A percentile compares a stretch with the other conserved stretches of the same genome.
These are phyloP conservation scores for Clarias magur DNA, from an alignment of 2,113 vertebrate species.

Conservation along the genomic window DNA sequence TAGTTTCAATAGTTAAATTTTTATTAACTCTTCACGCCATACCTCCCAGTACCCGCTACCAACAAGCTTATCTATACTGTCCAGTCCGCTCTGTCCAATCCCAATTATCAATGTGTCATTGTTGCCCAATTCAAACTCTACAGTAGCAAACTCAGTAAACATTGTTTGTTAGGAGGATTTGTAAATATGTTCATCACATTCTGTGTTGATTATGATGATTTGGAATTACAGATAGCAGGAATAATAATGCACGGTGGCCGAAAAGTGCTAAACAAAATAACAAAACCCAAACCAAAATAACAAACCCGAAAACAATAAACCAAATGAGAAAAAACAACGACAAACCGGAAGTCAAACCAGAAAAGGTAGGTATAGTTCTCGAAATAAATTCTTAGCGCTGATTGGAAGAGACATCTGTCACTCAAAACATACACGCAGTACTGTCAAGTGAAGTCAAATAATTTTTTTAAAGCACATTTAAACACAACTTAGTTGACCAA, in stretches of 20 bases:
- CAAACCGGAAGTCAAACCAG: no score
- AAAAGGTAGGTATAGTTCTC: no score
- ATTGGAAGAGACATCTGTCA: no score
- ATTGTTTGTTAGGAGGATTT: not conserved
- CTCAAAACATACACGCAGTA: no score
- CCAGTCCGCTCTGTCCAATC: not conserved
- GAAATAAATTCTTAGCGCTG: no score
- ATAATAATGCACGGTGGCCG: not conserved
- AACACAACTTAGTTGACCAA: no score
- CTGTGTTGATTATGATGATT: conserved; percentile 13
- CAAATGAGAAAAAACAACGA: no score
- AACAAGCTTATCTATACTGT: not conserved
- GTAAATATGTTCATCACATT: not conserved
- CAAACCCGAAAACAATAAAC: no score
- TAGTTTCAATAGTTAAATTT: not conserved
- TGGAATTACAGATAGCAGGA: not conserved
- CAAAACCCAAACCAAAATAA: no score
- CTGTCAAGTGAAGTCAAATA: no score
- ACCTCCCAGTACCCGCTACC: not conserved
- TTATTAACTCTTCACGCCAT: not conserved
- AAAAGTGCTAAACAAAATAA: no score
- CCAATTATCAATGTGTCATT: not conserved
- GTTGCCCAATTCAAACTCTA: not conserved
- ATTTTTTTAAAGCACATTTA: no score
- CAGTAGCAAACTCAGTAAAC: not conserved